Percentiles rank a stretch among this genome's conserved stretches.
phyloP scores from a whole-genome alignment of 2,113 vertebrate species.

The Beaufortia kweichowensis region DNA sequence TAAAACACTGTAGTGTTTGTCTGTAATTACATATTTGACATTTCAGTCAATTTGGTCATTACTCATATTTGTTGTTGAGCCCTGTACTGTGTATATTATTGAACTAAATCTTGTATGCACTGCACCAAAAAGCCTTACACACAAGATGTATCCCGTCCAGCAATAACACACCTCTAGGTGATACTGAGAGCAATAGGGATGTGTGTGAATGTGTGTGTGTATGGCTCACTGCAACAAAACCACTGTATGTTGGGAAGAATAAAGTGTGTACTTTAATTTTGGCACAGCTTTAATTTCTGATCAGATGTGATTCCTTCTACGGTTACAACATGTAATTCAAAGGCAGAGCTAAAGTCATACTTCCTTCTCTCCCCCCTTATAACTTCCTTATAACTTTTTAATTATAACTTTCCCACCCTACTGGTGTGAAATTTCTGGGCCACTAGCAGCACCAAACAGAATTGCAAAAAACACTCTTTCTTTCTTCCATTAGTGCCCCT shows the following conservation, averaged over 20 bases:
- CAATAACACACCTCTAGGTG: conserved; percentile 51
- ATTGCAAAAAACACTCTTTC: too few relatives aligned
- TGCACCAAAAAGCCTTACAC: conserved; percentile 53
- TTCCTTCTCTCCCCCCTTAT: conserved; percentile 32
- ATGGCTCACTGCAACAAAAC: conserved; percentile 12
- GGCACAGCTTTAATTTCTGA: conserved; percentile 47
- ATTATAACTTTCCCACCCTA: too few relatives aligned
- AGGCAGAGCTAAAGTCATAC: conserved; percentile 66
- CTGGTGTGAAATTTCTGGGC: too few relatives aligned
- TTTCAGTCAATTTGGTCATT: not conserved
- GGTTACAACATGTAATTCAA: conserved; percentile 57
- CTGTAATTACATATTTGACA: too few relatives aligned
- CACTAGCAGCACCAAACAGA: too few relatives aligned
- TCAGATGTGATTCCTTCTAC: conserved; percentile 45
- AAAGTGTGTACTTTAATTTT: conserved; percentile 44
- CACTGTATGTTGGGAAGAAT: conserved; percentile 3
- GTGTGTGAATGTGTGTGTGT: conserved; percentile 27
- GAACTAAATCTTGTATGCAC: conserved; percentile 54
- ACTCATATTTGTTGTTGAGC: conserved; percentile 15
- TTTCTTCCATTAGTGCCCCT: too few relatives aligned
- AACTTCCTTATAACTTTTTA: too few relatives aligned
- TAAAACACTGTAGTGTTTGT: too few relatives aligned
- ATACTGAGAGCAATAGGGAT: conserved; percentile 53
- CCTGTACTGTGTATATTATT: conserved; percentile 22
- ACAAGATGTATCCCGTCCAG: conserved; percentile 56